phyloP scores from a whole-genome alignment of 2,888 invertebrate genomes.

The Ennomos fuscantarius region DNA sequence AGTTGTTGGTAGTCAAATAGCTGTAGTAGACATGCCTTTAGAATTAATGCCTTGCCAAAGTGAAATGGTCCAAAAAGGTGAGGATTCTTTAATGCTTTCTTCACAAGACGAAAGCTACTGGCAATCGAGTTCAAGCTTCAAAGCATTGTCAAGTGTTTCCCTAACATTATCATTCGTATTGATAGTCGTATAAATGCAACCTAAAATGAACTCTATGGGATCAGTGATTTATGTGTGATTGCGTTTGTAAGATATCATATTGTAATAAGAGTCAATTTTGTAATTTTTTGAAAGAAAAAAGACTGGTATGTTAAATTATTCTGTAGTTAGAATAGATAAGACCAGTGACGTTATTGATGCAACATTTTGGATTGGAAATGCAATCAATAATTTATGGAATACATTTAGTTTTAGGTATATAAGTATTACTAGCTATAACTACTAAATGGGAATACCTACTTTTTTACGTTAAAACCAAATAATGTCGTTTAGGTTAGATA shows the following conservation, averaged over 20 bases:
- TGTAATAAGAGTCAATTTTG: slow-evolving; percentile 33
- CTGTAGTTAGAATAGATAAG: slow-evolving; percentile 39
- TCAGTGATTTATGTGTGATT: slow-evolving; percentile 38
- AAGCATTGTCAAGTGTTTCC: slow-evolving; percentile 48
- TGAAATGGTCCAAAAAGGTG: slow-evolving; percentile 62
- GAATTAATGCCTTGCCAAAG: slow-evolving; percentile 67
- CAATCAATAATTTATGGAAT: slow-evolving; percentile 1
- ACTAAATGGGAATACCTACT: too few species aligned
- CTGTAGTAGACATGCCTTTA: slow-evolving; percentile 61
- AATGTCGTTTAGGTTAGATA: too few species aligned
- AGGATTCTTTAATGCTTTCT: slow-evolving; percentile 77
- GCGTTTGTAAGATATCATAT: slow-evolving; percentile 27
- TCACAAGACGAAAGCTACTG: slow-evolving; percentile 75
- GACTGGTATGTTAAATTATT: slow-evolving; percentile 76
- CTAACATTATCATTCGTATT: slow-evolving; percentile 54
- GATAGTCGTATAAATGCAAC: slow-evolving; percentile 43
- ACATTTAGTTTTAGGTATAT: background rate
- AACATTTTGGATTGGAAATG: slow-evolving; percentile 24
- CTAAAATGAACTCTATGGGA: slow-evolving; percentile 30
- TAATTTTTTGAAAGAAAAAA: slow-evolving; percentile 62
- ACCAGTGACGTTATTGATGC: slow-evolving; percentile 35
- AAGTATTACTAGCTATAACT: too few species aligned
- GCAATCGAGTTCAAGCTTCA: slow-evolving; percentile 60
- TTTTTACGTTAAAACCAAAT: too few species aligned
- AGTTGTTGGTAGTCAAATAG: slow-evolving; percentile 56